Evolutionary conservation across 2,797 vertebrate genomes (phyloP), one percentile per base, ranked within the genome.

Genomic region (Gobionotothen gibberifrons): DNA sequence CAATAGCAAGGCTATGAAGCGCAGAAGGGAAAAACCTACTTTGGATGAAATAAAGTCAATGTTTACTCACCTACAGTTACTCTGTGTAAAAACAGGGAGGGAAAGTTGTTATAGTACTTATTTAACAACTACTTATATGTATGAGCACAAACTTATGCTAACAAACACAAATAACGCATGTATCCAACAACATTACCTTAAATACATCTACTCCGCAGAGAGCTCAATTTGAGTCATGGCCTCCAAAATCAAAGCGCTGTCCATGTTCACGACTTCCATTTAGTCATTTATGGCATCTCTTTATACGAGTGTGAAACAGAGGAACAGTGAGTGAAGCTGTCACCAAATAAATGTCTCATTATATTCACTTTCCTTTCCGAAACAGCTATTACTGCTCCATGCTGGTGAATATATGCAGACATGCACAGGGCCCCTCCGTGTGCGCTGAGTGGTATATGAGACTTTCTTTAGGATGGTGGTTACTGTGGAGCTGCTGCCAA

Each of bases 1-100:
- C 94, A 94, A 95, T 93, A 93, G 93, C 70, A 88, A 92, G 91
- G 92, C 94, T 92, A 92, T 94, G 94, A 93, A 92, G 84, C 2
- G 32, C 59, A 69, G 80, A 81, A 61, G 60, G 72, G 78, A 69
- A 89, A 89, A 89, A 77, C 79, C 81, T 71, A 78, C 79, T 84
- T 48, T 74, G 77, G 78, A 88, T 79, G 49, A 82, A 86, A 88
- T 87, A 80, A 86, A 90, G 84, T 87, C 76, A 90, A 87, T 90
- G 89, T 93, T 93, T 90, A 89, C 86, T 82, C 75, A 48, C 73
- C 56, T 79, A 78, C 56, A 81, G 74, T 79, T 61, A 69, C 43
- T 65, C 22, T 55, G n/a, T 56, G 66, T 54, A 47, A 52, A 69
- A 36, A 62, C 59, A 82, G 47, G 59, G 69, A 69, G 69, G 73